A percentile compares a stretch with the other conserved stretches of the same genome.
phyloP scores from a whole-genome alignment of 2,113 vertebrate species.

The Peromyscus leucopus region DNA sequence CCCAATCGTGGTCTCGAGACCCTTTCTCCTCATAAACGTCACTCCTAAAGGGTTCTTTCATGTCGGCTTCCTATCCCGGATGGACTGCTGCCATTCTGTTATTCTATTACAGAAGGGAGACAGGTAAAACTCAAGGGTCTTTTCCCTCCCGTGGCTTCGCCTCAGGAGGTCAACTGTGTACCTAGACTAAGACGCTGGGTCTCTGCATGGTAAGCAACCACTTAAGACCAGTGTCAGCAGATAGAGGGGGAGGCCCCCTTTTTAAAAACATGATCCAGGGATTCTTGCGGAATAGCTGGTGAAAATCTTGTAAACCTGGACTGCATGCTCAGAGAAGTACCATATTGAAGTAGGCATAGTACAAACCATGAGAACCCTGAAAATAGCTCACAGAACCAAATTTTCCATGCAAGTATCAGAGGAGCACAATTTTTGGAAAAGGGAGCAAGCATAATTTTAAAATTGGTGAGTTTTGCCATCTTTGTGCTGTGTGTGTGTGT shows the following conservation, averaged over 20 bases:
- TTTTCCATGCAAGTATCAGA: slow-evolving; percentile 12
- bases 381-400: neutral
- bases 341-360: neutral
- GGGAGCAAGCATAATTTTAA: slow-evolving; percentile 38
- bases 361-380: neutral
- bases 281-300: slow-evolving; percentile 12
- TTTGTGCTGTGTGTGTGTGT: neutral
- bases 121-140: neutral
- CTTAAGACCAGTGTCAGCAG: neutral
- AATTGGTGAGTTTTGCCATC: slow-evolving; percentile 47
- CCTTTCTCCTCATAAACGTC: neutral
- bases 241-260: neutral
- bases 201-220: neutral
- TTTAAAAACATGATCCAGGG: neutral
- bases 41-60: neutral
- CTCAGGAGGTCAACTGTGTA: neutral
- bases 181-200: neutral
- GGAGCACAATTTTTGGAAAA: slow-evolving; percentile 44
- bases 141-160: neutral
- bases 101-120: neutral
- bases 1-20: too few relatives aligned
- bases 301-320: slow-evolving; percentile 25
- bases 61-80: neutral
- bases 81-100: neutral
- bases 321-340: neutral